These are phyloP conservation scores for Stegophylla sp. DNA, from an alignment of 2,888 invertebrate genomes.

Conservation along the genomic window DNA sequence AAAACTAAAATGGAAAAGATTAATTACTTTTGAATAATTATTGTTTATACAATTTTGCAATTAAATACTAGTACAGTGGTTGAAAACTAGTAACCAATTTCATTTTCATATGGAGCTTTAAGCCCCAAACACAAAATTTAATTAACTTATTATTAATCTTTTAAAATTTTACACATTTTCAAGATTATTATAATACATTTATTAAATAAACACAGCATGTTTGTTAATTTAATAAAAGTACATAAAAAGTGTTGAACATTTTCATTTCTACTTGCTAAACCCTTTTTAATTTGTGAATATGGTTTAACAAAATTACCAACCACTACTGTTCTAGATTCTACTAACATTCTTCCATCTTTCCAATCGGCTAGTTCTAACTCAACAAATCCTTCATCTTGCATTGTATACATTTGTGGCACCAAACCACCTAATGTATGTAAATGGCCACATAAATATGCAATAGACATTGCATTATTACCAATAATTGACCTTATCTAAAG, in stretches of 20 bases:
- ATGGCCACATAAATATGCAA: slow-evolving; percentile 88
- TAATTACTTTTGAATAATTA: not conserved
- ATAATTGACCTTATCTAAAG: slow-evolving; percentile 68
- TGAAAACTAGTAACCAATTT: too few species aligned
- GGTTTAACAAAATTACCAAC: too few species aligned
- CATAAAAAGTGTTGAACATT: too few species aligned
- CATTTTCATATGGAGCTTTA: too few species aligned
- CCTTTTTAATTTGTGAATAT: too few species aligned
- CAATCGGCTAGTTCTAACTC: slow-evolving; percentile 92
- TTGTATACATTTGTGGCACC: slow-evolving; percentile 84
- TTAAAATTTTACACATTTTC: too few species aligned
- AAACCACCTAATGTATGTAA: slow-evolving; percentile 82
- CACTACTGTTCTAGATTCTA: slow-evolving; percentile 48
- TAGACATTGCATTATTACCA: slow-evolving; percentile 70
- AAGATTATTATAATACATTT: too few species aligned
- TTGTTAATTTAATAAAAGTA: too few species aligned
- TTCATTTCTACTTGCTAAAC: too few species aligned
- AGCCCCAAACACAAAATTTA: too few species aligned
- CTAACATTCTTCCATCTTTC: slow-evolving; percentile 86
- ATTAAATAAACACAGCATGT: too few species aligned
- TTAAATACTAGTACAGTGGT: not conserved
- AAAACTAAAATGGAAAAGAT: slow-evolving; percentile 68
- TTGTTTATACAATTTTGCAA: not conserved
- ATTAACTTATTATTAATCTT: too few species aligned
- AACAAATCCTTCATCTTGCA: slow-evolving; percentile 80